These are phyloP conservation scores for Platanista minor DNA, from an alignment of 2,113 vertebrate genomes.

Conservation along the genomic window DNA sequence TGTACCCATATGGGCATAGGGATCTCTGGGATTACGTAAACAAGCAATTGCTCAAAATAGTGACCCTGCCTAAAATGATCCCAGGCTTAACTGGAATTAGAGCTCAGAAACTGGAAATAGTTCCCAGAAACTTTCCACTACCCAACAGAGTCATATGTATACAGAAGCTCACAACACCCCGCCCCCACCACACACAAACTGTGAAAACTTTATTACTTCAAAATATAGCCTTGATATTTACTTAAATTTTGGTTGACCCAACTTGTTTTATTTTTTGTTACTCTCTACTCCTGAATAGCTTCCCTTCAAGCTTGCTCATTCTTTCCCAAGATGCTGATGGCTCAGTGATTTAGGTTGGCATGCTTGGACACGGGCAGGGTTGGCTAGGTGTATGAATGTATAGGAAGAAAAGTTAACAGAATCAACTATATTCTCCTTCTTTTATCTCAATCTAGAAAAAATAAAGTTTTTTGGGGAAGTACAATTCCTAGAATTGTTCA, in stretches of 20 bases:
- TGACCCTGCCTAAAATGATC: not conserved
- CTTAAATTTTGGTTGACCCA: not conserved
- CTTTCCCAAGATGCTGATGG: not conserved
- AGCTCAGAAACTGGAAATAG: slow-evolving; percentile 9
- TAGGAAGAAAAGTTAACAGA: not conserved
- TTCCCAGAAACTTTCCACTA: not conserved
- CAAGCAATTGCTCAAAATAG: not conserved
- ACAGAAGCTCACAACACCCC: not conserved
- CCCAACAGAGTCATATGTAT: not conserved
- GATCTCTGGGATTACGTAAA: not conserved
- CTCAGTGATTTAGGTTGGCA: not conserved
- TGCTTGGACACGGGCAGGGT: not conserved
- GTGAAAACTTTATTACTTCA: not conserved
- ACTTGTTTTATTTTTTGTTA: not conserved
- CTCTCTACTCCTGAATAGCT: not conserved
- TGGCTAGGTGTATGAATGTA: not conserved
- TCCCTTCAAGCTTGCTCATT: not conserved
- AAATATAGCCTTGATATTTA: not conserved
- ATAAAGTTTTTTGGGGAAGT: not conserved
- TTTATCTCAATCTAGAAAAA: not conserved
- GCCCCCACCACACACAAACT: not conserved
- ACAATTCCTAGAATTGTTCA: not conserved
- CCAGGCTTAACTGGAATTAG: not conserved
- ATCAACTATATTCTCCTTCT: not conserved
- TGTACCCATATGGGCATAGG: not conserved